A percentile compares a stretch with the other conserved stretches of the same genome.
These are phyloP conservation scores for Leptopilina drosophilae DNA, from an alignment of 2,888 invertebrate species.

Conservation along the genomic window DNA sequence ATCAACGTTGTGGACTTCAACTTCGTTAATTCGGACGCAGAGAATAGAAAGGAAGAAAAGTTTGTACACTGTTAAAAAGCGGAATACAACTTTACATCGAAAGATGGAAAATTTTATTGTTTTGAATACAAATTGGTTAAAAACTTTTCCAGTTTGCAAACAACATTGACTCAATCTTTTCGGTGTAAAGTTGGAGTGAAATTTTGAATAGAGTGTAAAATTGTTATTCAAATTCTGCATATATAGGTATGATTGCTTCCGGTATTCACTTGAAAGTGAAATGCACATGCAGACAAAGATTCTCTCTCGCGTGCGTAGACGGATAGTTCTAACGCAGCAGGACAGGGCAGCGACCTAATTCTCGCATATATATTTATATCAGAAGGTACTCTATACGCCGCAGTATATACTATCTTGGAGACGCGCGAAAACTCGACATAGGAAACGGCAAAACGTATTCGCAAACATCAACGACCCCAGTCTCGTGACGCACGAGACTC, in stretches of 20 bases:
- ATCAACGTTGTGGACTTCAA: too few relatives aligned
- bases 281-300: constrained; percentile 50
- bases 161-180: too few relatives aligned
- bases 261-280: constrained; percentile 45
- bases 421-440: constrained; percentile 40
- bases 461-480: constrained; percentile 45
- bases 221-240: too few relatives aligned
- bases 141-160: too few relatives aligned
- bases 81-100: too few relatives aligned
- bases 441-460: constrained; percentile 45
- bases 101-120: too few relatives aligned
- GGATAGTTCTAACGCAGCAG: constrained; percentile 50
- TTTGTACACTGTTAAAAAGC: too few relatives aligned
- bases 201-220: too few relatives aligned
- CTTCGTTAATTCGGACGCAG: too few relatives aligned
- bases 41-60: too few relatives aligned
- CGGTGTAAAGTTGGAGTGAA: too few relatives aligned
- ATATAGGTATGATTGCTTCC: not conserved
- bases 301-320: constrained; percentile 36
- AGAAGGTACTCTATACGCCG: constrained; percentile 60
- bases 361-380: constrained; percentile 70
- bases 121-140: too few relatives aligned
- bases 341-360: constrained; percentile 64
- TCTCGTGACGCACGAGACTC: constrained; percentile 66
- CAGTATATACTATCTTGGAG: constrained; percentile 62